Conservation (phyloP, 2,888 invertebrate species). For the Pammene aurita region DNA sequence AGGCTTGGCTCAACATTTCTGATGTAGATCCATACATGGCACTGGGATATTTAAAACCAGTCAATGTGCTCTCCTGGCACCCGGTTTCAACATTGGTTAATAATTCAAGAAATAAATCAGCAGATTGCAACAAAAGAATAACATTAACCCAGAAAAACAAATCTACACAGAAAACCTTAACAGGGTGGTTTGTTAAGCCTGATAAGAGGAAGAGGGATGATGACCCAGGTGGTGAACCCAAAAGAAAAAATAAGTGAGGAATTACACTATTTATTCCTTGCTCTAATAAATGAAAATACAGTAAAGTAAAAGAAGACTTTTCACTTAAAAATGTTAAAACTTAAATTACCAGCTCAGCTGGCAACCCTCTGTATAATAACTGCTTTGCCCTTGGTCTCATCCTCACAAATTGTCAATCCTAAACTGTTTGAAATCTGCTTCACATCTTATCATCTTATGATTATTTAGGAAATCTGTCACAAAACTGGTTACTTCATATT, state of each 20-base stretch:
- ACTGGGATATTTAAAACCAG: conserved; percentile 81
- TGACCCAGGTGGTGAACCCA: conserved; percentile 41
- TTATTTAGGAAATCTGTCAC: conserved; percentile 78
- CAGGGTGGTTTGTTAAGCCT: conserved; percentile 67
- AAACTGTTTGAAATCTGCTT: conserved; percentile 77
- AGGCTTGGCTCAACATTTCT: conserved; percentile 87
- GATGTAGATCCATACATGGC: conserved; percentile 79
- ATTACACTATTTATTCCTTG: not conserved
- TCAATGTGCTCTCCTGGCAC: conserved; percentile 84
- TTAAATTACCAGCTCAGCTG: not conserved
- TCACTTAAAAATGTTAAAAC: not conserved
- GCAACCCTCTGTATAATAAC: too few species aligned
- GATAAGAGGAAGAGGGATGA: conserved; percentile 63
- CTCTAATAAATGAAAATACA: conserved; percentile 7
- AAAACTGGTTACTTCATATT: conserved; percentile 79
- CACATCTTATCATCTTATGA: conserved; percentile 78
- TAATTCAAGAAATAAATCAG: conserved; percentile 87
- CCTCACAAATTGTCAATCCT: conserved; percentile 65
- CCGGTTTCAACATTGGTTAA: conserved; percentile 88
- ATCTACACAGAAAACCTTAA: conserved; percentile 72
- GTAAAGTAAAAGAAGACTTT: not conserved
- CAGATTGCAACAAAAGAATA: conserved; percentile 82
- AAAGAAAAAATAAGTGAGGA: conserved; percentile 35
- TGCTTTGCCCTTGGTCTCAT: not conserved
- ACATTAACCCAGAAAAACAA: conserved; percentile 57